Percentiles rank a stretch among this genome's conserved stretches.
Evolutionary conservation across 2,113 vertebrate genomes (phyloP).

Genomic region (Gnathonemus echidnorhynchus): DNA sequence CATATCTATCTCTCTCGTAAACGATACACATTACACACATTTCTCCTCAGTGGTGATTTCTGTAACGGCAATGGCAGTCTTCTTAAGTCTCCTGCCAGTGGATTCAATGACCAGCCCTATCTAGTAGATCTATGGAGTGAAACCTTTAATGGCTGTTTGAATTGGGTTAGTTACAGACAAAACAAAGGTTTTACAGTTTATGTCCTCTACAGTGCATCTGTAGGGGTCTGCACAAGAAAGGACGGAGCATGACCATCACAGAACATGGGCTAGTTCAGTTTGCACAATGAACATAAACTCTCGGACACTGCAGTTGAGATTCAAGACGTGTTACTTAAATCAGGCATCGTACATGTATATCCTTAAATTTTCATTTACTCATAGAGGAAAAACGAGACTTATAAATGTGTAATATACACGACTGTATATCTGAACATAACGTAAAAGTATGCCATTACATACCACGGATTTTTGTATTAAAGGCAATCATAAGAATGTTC

Average conservation of each 20-base stretch:
- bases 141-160: not conserved
- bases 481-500: not conserved
- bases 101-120: not conserved
- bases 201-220: not conserved
- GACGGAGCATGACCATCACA: not conserved
- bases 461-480: not conserved
- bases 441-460: not conserved
- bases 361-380: not conserved
- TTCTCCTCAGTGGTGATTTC: not conserved
- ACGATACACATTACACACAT: not conserved
- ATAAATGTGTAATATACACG: not conserved
- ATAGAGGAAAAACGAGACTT: not conserved
- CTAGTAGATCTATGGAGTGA: not conserved
- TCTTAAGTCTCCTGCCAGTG: not conserved
- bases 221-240: not conserved
- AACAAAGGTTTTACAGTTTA: not conserved
- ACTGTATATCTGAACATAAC: not conserved
- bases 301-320: not conserved
- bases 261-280: not conserved
- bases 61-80: not conserved
- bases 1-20: not conserved
- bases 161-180: not conserved
- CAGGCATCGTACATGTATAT: not conserved
- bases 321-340: not conserved
- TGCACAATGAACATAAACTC: not conserved